Evolutionary conservation across 2,113 vertebrate genomes (phyloP).

Genomic region (Smithornis capensis): DNA sequence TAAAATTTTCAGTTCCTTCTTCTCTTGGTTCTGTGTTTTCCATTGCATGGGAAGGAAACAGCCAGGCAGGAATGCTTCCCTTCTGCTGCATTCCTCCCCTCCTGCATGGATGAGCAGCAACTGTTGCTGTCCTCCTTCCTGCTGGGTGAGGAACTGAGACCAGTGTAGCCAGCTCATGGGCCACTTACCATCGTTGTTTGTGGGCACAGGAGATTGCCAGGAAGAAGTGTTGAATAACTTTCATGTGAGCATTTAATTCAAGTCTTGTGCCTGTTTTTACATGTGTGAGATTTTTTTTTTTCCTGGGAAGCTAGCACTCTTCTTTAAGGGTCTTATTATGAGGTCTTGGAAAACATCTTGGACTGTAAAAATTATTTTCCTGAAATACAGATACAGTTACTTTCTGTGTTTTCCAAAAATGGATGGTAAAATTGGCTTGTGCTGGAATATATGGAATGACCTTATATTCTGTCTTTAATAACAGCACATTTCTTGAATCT

Average conservation of each 20-base stretch:
- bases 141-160: not conserved
- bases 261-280: not conserved
- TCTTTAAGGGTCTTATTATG: not conserved
- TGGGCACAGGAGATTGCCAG: not conserved
- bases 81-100: not conserved
- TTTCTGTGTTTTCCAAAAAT: not conserved
- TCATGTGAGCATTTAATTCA: not conserved
- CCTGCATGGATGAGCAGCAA: not conserved
- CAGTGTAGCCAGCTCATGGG: not conserved
- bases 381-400: not conserved
- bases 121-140: not conserved
- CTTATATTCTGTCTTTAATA: not conserved
- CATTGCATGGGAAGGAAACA: not conserved
- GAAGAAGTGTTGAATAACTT: not conserved
- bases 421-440: not conserved
- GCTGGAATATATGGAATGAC: not conserved
- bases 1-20: not conserved
- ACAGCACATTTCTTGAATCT: not conserved
- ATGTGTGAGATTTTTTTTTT: too few relatives aligned
- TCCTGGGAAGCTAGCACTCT: not conserved
- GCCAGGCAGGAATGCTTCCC: not conserved
- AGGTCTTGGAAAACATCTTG: not conserved
- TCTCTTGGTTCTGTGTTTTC: not conserved
- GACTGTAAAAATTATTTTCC: not conserved
- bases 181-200: not conserved